phyloP scores from a whole-genome alignment of 2,797 vertebrate species.

The Enteromius fasciolatus region DNA sequence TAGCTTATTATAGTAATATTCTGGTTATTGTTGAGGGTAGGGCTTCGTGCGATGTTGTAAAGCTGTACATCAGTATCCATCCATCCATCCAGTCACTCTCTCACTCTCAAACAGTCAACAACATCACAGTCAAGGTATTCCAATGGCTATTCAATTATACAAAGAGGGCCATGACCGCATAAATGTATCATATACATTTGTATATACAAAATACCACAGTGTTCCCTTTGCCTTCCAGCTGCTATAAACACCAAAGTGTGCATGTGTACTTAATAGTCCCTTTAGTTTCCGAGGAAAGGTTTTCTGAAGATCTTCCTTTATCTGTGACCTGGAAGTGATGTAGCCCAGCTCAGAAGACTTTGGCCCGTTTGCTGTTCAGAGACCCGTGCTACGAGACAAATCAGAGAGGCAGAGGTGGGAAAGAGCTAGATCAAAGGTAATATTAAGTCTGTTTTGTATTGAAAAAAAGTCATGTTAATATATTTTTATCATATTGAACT shows the following conservation, averaged over 20 bases:
- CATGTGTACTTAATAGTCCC: background rate
- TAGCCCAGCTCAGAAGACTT: constrained; percentile 81
- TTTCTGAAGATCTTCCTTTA: background rate
- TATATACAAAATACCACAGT: constrained; percentile 66
- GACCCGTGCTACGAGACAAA: constrained; percentile 84
- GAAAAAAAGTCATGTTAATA: background rate
- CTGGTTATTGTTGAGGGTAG: background rate
- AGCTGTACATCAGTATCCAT: constrained; percentile 46
- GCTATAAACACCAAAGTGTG: background rate
- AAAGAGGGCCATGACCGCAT: constrained; percentile 61
- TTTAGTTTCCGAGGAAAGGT: background rate
- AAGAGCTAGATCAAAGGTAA: background rate
- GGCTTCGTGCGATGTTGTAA: constrained; percentile 29
- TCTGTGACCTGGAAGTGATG: background rate
- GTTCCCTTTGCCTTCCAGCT: constrained; percentile 52
- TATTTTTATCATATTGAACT: background rate
- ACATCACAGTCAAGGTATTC: constrained; percentile 55
- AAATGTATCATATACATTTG: constrained; percentile 73
- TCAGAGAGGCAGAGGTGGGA: constrained; percentile 23
- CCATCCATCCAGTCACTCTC: constrained; percentile 18
- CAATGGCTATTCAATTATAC: constrained; percentile 48
- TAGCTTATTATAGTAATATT: constrained; percentile 54
- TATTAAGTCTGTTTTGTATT: background rate
- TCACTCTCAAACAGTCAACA: constrained; percentile 2
- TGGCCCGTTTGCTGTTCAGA: constrained; percentile 89